Conservation (phyloP, 1,140 invertebrate species). For the Trialeurodes vaporariorum region DNA sequence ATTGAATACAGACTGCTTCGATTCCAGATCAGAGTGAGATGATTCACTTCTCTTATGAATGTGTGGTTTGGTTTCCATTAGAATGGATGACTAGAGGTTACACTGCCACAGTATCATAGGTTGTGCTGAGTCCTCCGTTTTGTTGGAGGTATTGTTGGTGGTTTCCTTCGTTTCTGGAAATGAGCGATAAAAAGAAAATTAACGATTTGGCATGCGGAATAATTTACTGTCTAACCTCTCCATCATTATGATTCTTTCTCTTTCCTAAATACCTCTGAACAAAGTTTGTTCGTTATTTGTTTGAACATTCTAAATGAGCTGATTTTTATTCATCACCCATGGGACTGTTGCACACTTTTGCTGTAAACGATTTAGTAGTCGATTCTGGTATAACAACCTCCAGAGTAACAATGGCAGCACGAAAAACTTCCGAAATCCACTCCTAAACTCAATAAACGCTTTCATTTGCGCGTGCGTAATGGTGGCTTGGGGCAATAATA, state of each 20-base stretch:
- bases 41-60: neutral
- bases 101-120: constrained; percentile 95
- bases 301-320: too few relatives aligned
- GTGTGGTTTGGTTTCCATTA: neutral
- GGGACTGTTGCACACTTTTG: too few relatives aligned
- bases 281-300: too few relatives aligned
- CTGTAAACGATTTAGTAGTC: too few relatives aligned
- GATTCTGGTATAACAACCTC: too few relatives aligned
- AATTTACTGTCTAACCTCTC: constrained; percentile 5
- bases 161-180: constrained; percentile 76
- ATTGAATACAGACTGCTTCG: too few relatives aligned
- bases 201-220: neutral
- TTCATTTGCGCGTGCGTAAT: too few relatives aligned
- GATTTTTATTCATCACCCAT: too few relatives aligned
- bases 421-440: too few relatives aligned
- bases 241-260: neutral
- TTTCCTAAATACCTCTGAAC: neutral
- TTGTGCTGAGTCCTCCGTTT: constrained; percentile 71
- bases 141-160: constrained; percentile 45
- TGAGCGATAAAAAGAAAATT: constrained; percentile 16
- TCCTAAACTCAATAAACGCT: too few relatives aligned
- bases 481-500: too few relatives aligned
- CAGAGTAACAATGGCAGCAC: too few relatives aligned
- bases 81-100: constrained; percentile 59
- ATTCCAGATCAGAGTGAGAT: neutral